Conservation (phyloP, 2,113 vertebrate genomes). For the Lanius collurio region DNA sequence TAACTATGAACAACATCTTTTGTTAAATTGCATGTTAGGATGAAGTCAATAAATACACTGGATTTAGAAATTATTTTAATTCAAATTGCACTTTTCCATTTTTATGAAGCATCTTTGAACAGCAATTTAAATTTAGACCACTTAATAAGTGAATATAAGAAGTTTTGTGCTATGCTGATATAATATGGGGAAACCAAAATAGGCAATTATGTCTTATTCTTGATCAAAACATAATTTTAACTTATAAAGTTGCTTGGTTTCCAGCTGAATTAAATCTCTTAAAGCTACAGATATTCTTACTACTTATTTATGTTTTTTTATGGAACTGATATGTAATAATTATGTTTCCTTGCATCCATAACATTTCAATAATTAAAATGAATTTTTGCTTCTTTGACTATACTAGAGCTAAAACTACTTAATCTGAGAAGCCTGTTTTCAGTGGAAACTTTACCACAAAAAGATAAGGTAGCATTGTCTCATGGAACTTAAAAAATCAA, state of each 20-base stretch:
- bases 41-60: not conserved
- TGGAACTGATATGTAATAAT: not conserved
- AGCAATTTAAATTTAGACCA: not conserved
- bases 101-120: not conserved
- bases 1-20: not conserved
- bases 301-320: not conserved
- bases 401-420: not conserved
- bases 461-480: not conserved
- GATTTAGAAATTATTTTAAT: not conserved
- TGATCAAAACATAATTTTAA: not conserved
- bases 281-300: not conserved
- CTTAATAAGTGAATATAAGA: not conserved
- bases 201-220: not conserved
- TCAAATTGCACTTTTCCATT: not conserved
- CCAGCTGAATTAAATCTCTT: not conserved
- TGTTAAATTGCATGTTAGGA: not conserved
- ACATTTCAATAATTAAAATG: not conserved
- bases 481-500: not conserved
- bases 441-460: not conserved
- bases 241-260: not conserved
- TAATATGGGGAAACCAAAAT: not conserved
- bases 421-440: not conserved
- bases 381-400: not conserved
- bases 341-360: not conserved
- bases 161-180: accelerated